phyloP scores from a whole-genome alignment of 64 coral and sea anemone species.

The Acropora tenuis region DNA sequence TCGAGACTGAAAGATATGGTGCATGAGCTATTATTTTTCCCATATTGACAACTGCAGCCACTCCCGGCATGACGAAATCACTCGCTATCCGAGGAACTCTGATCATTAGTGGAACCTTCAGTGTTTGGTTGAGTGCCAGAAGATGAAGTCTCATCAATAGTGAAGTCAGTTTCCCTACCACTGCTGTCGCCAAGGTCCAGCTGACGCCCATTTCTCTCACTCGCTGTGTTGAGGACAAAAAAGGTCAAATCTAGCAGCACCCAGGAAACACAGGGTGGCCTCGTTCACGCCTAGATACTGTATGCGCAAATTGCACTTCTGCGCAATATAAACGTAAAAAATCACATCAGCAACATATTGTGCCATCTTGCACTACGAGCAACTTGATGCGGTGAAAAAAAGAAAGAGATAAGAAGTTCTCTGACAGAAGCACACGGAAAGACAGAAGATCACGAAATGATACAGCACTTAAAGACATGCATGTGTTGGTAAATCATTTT shows the following conservation, averaged over 20 bases:
- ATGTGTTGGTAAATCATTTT: background rate
- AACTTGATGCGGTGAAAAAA: background rate
- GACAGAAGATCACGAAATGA: background rate
- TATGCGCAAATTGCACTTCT: background rate
- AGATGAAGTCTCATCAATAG: too few species aligned
- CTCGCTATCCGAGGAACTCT: background rate
- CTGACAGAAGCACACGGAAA: background rate
- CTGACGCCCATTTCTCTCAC: constrained; percentile 2
- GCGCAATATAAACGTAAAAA: constrained; percentile 1
- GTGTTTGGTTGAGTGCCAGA: too few species aligned
- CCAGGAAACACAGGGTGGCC: background rate
- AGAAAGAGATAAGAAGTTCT: background rate
- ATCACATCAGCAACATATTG: background rate
- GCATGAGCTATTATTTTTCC: background rate
- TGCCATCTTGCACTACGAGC: too few species aligned
- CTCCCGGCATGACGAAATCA: background rate
- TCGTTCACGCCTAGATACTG: background rate
- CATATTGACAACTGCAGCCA: constrained; percentile 28
- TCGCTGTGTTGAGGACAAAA: background rate
- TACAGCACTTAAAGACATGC: background rate
- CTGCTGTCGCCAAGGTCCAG: background rate
- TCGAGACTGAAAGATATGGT: too few species aligned
- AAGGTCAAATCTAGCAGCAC: background rate
- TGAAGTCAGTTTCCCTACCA: background rate
- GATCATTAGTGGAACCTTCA: background rate